Base-by-base conservation (phyloP, 2,113 vertebrate species). In the Onychostoma macrolepis region DNA sequence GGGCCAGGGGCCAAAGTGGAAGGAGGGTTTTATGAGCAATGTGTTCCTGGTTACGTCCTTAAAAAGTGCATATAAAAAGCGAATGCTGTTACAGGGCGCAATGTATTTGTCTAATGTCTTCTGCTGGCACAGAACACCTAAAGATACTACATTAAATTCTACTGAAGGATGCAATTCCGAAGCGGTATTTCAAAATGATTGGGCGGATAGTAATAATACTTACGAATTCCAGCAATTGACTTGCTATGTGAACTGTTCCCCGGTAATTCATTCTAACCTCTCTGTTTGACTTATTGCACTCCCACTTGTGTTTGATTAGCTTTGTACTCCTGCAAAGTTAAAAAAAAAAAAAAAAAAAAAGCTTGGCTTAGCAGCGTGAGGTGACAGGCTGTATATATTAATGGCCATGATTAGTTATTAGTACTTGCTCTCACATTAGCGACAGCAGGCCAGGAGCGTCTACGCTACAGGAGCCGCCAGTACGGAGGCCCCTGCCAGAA, bases 21-120 rank as follows among this genome's bases (percentile, higher is more conserved):
- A 65, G 43, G 30, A 85, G 38, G 82, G 87, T 89, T 91, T 91
- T 88, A 90, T 89, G 81, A 79, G 85, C 83, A 89, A 87, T 86
- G 83, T 89, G 90, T 83, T 88, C 28, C 67, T 89, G 83, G 85
- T 88, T 89, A 90, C 63, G 50, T 30, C 26, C 74, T 87, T 76
- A 38, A 84, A 78, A 83, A 72, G 80, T 67, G 28, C 41, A 84
- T 67, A 84, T 89, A 88, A 87, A 84, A 85, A 87, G 30, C 50
- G 82, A 90, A 86, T 77, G 36, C 83, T 56, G 74, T 58, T 78
- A 84, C 56, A 28, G 50, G 84, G 50, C n/a, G 33, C 33, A 81
- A 72, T 72, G 21, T 67, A 79, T 80, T 82, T 90, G 69, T 86
- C 72, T 85, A 45, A 87, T 45, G 56, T 48, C 71, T 76, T 80